Conservation (phyloP, 2,113 vertebrate genomes). For the Ascaphus truei region DNA sequence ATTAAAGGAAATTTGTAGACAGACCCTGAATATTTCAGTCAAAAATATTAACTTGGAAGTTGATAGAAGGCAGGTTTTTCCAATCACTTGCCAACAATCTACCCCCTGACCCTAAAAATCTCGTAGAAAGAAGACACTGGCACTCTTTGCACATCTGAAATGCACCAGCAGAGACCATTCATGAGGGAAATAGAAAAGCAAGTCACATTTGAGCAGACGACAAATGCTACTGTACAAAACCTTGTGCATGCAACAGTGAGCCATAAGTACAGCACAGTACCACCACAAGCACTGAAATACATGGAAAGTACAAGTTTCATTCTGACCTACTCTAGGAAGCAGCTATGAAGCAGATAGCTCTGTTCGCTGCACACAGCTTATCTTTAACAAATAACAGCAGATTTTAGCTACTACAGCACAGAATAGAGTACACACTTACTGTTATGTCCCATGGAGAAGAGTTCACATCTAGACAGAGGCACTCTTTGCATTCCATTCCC, state of each 20-base stretch:
- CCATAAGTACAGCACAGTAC: conserved; percentile 59
- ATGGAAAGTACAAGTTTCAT: conserved; percentile 52
- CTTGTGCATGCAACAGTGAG: conserved; percentile 68
- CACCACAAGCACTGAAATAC: conserved; percentile 58
- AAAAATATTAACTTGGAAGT: conserved; percentile 77
- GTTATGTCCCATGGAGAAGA: conserved; percentile 96
- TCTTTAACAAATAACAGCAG: conserved; percentile 64
- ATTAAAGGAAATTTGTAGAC: conserved; percentile 72
- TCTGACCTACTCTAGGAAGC: conserved; percentile 47
- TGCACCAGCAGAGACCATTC: conserved; percentile 72
- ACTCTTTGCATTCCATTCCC: conserved; percentile 72
- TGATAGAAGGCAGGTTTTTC: conserved; percentile 74
- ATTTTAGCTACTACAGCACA: conserved; percentile 70
- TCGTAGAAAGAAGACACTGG: conserved; percentile 68
- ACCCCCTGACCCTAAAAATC: conserved; percentile 71
- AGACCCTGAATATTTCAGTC: conserved; percentile 66
- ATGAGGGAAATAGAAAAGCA: conserved; percentile 75
- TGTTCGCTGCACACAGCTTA: conserved; percentile 57
- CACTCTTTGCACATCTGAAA: conserved; percentile 78
- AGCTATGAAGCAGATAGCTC: conserved; percentile 54
- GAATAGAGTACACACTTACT: conserved; percentile 98
- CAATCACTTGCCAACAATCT: conserved; percentile 75
- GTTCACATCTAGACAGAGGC: conserved; percentile 82
- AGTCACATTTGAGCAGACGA: conserved; percentile 72
- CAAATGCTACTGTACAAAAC: conserved; percentile 70